Conservation (phyloP, 2,888 invertebrate genomes). For the Ennomos erosarius region DNA sequence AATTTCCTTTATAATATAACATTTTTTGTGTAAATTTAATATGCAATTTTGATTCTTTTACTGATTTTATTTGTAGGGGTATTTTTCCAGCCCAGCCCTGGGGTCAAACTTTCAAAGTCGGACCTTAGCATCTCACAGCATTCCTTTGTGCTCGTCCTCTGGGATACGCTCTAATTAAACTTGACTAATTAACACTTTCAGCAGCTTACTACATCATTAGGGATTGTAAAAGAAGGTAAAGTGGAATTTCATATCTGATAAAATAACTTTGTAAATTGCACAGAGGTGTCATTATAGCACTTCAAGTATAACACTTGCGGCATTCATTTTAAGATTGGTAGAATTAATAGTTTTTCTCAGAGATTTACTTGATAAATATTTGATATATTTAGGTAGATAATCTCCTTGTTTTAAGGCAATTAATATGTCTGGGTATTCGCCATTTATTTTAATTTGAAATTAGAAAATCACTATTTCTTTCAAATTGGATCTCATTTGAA, state of each 20-base stretch:
- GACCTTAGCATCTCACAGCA: constrained; percentile 39
- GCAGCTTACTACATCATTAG: constrained; percentile 26
- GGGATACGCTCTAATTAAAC: constrained; percentile 50
- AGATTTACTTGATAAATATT: constrained; percentile 14
- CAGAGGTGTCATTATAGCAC: constrained; percentile 9
- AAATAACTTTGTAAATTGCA: constrained; percentile 16
- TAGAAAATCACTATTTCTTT: constrained; percentile 20
- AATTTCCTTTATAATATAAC: no score
- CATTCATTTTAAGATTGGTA: constrained; percentile 14
- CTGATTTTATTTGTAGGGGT: neutral
- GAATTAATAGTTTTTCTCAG: constrained; percentile 1
- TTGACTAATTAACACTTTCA: constrained; percentile 50
- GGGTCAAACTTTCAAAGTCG: constrained; percentile 44
- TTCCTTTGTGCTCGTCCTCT: constrained; percentile 49
- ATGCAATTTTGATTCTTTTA: no score
- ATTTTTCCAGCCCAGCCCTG: constrained; percentile 12
- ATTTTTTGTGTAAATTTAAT: no score
- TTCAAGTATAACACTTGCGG: constrained; percentile 7
- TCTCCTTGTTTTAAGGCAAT: constrained; percentile 14
- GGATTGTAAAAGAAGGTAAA: constrained; percentile 28
- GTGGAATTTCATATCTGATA: constrained; percentile 21
- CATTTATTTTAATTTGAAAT: constrained; percentile 12
- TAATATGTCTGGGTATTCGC: constrained; percentile 11
- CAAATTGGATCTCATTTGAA: constrained; percentile 27
- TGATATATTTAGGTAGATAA: constrained; percentile 12